A percentile compares a stretch with the other conserved stretches of the same genome.
Evolutionary conservation across 1,140 invertebrate genomes (phyloP).

Genomic region (Pseudomyrmex gracilis): DNA sequence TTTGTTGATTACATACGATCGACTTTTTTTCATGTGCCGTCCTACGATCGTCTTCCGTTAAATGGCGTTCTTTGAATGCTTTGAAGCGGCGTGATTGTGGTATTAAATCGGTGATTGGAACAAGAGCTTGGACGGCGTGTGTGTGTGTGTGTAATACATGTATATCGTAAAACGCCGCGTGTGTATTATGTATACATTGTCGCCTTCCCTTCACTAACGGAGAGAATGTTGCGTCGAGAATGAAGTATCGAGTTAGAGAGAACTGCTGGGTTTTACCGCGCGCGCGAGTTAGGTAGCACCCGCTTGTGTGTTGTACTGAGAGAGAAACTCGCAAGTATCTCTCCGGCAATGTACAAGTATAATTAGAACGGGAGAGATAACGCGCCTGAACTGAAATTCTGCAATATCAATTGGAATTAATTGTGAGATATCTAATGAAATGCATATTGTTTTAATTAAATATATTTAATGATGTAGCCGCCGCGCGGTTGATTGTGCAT

Average conservation of each 20-base stretch:
- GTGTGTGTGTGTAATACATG: too few species aligned
- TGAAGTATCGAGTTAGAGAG: conserved; percentile 7
- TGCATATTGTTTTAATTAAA: background rate
- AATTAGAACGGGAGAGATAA: conserved; percentile 22
- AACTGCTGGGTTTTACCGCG: conserved; percentile 5
- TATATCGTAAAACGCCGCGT: background rate
- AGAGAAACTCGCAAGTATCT: conserved; percentile 4
- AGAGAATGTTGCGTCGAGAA: conserved; percentile 31
- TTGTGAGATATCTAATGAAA: too few species aligned
- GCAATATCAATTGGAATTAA: conserved; percentile 8
- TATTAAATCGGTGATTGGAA: too few species aligned
- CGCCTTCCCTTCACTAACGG: conserved; percentile 38
- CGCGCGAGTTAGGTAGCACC: background rate
- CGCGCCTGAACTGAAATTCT: conserved; percentile 3
- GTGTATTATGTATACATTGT: conserved; percentile 10
- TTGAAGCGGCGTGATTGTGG: too few species aligned
- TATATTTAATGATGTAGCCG: conserved; percentile 32
- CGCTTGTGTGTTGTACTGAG: conserved; percentile 1
- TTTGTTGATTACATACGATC: background rate
- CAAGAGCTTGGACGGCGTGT: too few species aligned
- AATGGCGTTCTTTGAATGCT: too few species aligned
- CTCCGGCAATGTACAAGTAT: background rate
- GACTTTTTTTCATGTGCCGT: too few species aligned
- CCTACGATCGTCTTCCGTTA: too few species aligned
- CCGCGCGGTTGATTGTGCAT: background rate